These are phyloP conservation scores for Leucophenga montana DNA, from an alignment of 2,888 invertebrate genomes.

Conservation along the genomic window DNA sequence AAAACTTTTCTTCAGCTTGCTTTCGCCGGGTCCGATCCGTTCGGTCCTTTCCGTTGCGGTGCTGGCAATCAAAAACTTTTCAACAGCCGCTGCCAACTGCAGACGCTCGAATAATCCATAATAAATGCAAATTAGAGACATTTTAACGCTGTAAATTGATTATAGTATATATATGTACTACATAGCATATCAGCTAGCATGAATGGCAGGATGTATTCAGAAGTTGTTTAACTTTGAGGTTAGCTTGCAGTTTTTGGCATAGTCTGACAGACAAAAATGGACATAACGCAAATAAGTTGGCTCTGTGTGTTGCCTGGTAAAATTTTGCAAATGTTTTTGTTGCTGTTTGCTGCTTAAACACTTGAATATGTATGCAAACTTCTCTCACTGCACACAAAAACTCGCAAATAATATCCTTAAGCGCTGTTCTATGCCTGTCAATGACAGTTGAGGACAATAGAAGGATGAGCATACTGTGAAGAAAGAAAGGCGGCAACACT, in stretches of 20 bases:
- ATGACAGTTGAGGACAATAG: background rate
- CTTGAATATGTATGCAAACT: conserved; percentile 40
- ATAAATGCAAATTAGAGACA: conserved; percentile 68
- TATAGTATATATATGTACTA: too few species aligned
- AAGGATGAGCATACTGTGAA: background rate
- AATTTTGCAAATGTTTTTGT: conserved; percentile 40
- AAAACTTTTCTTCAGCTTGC: conserved; percentile 36
- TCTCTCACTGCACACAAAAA: background rate
- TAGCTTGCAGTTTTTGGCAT: conserved; percentile 22
- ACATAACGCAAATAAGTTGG: conserved; percentile 1
- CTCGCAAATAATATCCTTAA: conserved; percentile 1
- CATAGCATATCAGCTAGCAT: too few species aligned
- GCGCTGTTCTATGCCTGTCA: conserved; percentile 5
- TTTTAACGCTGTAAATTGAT: conserved; percentile 67
- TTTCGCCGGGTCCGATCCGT: conserved; percentile 38
- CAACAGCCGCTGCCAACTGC: conserved; percentile 61
- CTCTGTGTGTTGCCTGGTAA: conserved; percentile 34
- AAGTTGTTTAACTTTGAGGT: conserved; percentile 36
- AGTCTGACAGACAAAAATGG: background rate
- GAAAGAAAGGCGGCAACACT: conserved; percentile 27
- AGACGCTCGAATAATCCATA: conserved; percentile 59
- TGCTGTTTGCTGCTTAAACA: conserved; percentile 48
- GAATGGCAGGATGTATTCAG: background rate
- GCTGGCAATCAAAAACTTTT: conserved; percentile 55
- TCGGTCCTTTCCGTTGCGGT: conserved; percentile 49